A percentile compares a stretch with the other conserved stretches of the same genome.
Conservation (phyloP, 2,113 vertebrate genomes). For the Bos indicus region DNA sequence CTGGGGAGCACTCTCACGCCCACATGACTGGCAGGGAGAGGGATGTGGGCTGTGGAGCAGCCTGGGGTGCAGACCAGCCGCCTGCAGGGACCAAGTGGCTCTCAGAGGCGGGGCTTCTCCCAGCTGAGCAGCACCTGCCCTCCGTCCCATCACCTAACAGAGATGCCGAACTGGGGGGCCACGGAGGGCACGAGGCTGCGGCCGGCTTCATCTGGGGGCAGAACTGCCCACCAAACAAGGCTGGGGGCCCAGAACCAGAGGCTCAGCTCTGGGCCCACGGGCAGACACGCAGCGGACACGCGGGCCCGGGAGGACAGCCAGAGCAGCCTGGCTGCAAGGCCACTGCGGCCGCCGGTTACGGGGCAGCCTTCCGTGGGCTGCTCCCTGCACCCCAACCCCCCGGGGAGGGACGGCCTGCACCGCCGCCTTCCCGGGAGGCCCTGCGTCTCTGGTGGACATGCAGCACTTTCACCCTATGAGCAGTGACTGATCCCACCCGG, state of each 20-base stretch:
- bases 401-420: rapidly evolving
- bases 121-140: not conserved
- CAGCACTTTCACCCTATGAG: not conserved
- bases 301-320: not conserved
- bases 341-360: rapidly evolving
- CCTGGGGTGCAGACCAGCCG: not conserved
- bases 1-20: not conserved
- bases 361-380: not conserved
- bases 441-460: not conserved
- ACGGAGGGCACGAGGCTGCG: not conserved
- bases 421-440: not conserved
- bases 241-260: not conserved
- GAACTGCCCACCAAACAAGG: not conserved
- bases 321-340: not conserved
- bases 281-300: not conserved
- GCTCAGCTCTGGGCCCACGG: not conserved
- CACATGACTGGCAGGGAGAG: not conserved
- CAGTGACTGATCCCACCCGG: not conserved
- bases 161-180: not conserved
- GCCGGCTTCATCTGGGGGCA: not conserved
- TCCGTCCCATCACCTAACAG: not conserved
- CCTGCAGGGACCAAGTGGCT: not conserved
- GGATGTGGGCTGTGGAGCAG: not conserved
- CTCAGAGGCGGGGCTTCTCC: not conserved
- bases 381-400: not conserved